Evolutionary conservation across 2,797 vertebrate genomes (phyloP), one percentile per base, ranked within the genome.

Genomic region (Pangasius mekongensis): DNA sequence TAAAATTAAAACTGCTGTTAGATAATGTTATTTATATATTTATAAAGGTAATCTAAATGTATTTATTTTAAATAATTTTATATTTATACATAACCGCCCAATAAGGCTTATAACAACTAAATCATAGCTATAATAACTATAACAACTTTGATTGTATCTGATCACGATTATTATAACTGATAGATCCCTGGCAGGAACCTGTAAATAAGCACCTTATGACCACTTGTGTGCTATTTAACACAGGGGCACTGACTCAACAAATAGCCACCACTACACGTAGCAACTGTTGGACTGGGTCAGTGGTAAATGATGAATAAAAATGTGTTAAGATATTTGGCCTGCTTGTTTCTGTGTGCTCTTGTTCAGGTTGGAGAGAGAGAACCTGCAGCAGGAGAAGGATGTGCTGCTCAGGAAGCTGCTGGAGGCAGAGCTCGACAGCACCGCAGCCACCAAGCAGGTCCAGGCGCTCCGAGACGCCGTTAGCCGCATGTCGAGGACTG

Each of bases 361-460:
- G 0, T 16, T 52, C 93, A 98, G 97, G 83, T 87, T 93, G 33
- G 96, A 97, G 91, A 96, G 96, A 43, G 95, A 96, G 66, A 93
- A 93, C 83, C 85, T 95, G 86, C 95, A 95, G 81, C 95, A 94
- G 33, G 97, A 97, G 92, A 96, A 96, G 86, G 97, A 97, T 33
- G 91, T 95, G 90, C 94, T 99, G 91, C 96, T 97, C 90, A 95
- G 94, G 92, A 98, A 97, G 83, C 93, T 99, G 88, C 94, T 94
- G 6, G 97, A 98, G 77, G 97, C 97, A 0, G 98, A 99, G 89
- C 93, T 95, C 90, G 97, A 98, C 1, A 97, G 97, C 86, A 94
- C 94, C 5, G 97, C 97, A 2, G 98, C 97, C 0, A 95, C 97
- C 67, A 95, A 96, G 87, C 97, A 98, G 90, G 97, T 97, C 54